Conservation (phyloP, 1,140 invertebrate genomes). For the Paramacrobiotus metropolitanus region DNA sequence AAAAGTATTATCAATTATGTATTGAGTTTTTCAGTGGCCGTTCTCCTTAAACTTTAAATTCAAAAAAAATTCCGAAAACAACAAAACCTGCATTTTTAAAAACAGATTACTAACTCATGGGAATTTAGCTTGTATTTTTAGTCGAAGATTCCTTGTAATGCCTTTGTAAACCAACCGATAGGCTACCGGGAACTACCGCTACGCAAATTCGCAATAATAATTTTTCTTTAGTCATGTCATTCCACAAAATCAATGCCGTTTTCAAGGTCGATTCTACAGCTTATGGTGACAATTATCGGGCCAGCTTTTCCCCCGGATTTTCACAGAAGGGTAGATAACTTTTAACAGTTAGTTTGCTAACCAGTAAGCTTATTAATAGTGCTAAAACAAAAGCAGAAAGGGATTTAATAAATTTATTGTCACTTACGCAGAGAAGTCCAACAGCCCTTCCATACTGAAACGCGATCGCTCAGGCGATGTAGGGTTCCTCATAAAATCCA, state of each 20-base stretch:
- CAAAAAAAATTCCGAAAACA: neutral
- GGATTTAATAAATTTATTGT: neutral
- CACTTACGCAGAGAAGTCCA: slow-evolving; percentile 3
- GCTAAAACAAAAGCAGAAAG: neutral
- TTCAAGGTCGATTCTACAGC: neutral
- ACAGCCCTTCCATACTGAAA: neutral
- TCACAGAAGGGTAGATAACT: too few relatives aligned
- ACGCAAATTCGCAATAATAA: too few relatives aligned
- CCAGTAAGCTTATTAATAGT: neutral
- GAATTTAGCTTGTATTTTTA: too few relatives aligned
- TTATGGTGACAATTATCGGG: too few relatives aligned
- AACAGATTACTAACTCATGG: too few relatives aligned
- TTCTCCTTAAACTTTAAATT: neutral
- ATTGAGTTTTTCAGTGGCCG: neutral
- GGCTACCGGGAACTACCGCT: too few relatives aligned
- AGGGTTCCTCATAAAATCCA: neutral
- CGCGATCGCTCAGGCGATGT: neutral
- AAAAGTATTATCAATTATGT: neutral
- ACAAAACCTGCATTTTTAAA: neutral
- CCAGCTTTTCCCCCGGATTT: too few relatives aligned
- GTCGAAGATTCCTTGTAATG: too few relatives aligned
- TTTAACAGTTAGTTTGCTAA: too few relatives aligned
- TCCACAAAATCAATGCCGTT: neutral
- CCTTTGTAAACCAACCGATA: too few relatives aligned
- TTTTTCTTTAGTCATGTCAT: too few relatives aligned